These are phyloP conservation scores for Corydoras sp. DNA, from an alignment of 2,113 vertebrate species.

Conservation along the genomic window DNA sequence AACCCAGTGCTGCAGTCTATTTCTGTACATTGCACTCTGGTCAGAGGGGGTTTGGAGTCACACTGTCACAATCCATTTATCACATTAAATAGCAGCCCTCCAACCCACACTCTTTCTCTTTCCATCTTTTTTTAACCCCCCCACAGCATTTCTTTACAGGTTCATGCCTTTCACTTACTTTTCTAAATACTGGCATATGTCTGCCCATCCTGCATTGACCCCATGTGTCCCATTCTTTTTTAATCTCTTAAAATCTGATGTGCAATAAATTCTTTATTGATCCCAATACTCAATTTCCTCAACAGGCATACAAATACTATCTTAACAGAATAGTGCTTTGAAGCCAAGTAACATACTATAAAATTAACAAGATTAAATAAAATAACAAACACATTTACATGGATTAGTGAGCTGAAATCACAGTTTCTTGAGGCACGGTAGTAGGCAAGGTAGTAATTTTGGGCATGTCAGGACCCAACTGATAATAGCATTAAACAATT, in stretches of 20 bases:
- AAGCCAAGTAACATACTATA: too few species aligned
- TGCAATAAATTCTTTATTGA: neutral
- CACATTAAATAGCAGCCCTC: conserved; percentile 74
- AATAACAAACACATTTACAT: too few species aligned
- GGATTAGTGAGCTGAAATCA: too few species aligned
- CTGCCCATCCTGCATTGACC: conserved; percentile 39
- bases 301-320: too few species aligned
- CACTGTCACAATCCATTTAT: conserved; percentile 74
- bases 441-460: too few species aligned
- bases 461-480: too few species aligned
- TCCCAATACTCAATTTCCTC: neutral
- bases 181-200: conserved; percentile 65
- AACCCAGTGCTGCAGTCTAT: conserved; percentile 59
- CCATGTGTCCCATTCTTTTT: conserved; percentile 24
- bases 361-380: too few species aligned
- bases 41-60: conserved; percentile 63
- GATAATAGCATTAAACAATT: too few species aligned
- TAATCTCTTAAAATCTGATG: conserved; percentile 23
- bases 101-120: conserved; percentile 43
- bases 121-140: conserved; percentile 47
- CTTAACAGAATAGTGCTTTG: too few species aligned
- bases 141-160: conserved; percentile 54
- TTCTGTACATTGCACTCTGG: conserved; percentile 64
- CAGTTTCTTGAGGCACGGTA: too few species aligned
- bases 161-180: conserved; percentile 55